Percentiles rank a stretch among this genome's conserved stretches.
Evolutionary conservation across 2,113 vertebrate species (phyloP).

Genomic region (Pseudorasbora parva): DNA sequence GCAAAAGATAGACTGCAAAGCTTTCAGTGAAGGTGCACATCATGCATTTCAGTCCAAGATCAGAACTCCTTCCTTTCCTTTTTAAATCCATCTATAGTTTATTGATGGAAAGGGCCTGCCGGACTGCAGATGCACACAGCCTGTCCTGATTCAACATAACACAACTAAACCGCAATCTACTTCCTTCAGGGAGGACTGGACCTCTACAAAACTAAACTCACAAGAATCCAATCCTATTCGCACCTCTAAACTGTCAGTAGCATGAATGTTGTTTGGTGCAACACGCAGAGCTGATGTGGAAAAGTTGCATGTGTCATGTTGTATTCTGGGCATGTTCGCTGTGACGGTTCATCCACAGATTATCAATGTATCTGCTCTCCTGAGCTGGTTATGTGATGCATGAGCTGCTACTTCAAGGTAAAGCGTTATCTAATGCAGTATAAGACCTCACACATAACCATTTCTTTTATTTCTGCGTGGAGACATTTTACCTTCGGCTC

Average conservation of each 20-base stretch:
- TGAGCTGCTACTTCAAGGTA: neutral
- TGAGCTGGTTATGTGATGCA: neutral
- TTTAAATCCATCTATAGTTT: neutral
- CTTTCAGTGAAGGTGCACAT: neutral
- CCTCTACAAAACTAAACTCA: neutral
- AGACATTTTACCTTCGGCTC: neutral
- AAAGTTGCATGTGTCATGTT: constrained; percentile 30
- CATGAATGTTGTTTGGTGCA: neutral
- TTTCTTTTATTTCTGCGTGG: neutral
- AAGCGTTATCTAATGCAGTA: constrained; percentile 1
- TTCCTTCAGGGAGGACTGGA: neutral
- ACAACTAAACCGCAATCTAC: neutral
- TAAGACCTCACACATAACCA: neutral
- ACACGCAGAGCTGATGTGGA: neutral
- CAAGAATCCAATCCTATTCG: neutral
- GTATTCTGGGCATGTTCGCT: constrained; percentile 20
- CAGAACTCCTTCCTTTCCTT: neutral
- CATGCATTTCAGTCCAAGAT: neutral
- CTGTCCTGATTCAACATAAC: neutral
- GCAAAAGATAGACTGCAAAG: neutral
- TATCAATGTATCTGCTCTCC: constrained; percentile 18
- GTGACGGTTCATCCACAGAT: constrained; percentile 18
- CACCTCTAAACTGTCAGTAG: neutral
- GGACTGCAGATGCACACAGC: neutral
- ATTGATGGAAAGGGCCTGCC: neutral